Evolutionary conservation across 2,888 invertebrate genomes (phyloP).

Genomic region (Orchesellides sinensis): DNA sequence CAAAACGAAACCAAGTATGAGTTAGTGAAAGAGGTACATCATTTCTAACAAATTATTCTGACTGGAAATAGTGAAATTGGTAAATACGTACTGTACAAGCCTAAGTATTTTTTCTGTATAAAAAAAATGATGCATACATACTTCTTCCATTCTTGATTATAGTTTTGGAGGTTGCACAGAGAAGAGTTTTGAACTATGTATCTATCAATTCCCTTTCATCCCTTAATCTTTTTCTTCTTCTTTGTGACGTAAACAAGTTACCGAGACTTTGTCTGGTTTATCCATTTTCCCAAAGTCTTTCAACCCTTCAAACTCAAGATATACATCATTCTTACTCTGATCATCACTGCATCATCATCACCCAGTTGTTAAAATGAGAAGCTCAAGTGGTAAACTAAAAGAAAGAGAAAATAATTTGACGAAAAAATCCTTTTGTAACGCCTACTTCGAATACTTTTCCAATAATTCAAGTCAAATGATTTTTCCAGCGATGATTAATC

Average conservation of each 20-base stretch:
- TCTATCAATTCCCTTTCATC: not conserved
- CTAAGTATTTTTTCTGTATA: not conserved
- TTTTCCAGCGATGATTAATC: constrained; percentile 16
- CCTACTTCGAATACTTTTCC: constrained; percentile 23
- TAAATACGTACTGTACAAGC: no score
- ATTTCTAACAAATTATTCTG: not conserved
- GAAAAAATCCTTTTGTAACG: constrained; percentile 16
- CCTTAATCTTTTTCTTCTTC: constrained; percentile 8
- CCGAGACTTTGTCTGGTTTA: constrained; percentile 29
- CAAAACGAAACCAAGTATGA: not conserved
- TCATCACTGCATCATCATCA: constrained; percentile 1
- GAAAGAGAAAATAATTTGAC: constrained; percentile 10
- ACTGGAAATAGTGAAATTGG: not conserved
- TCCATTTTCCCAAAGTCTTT: constrained; percentile 34
- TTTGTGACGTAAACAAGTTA: no score
- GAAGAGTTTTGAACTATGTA: not conserved
- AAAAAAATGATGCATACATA: not conserved
- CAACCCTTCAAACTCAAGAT: constrained; percentile 32
- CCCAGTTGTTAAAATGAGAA: not conserved
- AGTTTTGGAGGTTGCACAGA: not conserved
- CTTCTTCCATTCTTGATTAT: not conserved
- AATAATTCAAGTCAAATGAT: constrained; percentile 17
- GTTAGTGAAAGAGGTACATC: not conserved
- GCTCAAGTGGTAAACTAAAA: not conserved
- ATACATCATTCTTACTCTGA: not conserved